Percentiles rank a stretch among this genome's conserved stretches.
phyloP scores from a whole-genome alignment of 2,113 vertebrate genomes.

The Damaliscus lunatus region DNA sequence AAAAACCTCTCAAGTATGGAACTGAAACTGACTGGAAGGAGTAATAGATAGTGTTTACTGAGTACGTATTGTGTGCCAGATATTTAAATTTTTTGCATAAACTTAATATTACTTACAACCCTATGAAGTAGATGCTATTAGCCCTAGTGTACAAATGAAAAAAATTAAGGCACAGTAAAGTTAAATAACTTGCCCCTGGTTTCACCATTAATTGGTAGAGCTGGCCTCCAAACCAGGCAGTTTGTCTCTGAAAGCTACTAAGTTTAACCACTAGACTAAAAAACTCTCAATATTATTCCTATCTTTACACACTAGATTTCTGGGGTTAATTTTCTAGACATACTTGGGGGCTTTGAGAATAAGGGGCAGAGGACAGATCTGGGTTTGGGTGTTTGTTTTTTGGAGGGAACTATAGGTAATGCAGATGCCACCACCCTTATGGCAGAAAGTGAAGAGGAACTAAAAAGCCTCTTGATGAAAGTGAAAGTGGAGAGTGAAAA shows the following conservation, averaged over 20 bases:
- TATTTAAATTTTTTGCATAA: not conserved
- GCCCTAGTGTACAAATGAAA: not conserved
- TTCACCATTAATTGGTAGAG: not conserved
- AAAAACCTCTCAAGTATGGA: not conserved
- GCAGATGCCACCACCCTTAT: too few species aligned
- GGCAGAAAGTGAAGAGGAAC: too few species aligned
- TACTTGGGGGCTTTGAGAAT: not conserved
- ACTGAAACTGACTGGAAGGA: not conserved
- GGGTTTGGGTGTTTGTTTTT: not conserved
- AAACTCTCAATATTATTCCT: not conserved
- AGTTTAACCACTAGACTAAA: not conserved
- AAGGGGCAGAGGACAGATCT: not conserved
- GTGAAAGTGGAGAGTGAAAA: too few species aligned
- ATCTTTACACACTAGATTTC: not conserved
- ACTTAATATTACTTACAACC: not conserved
- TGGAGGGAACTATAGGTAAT: not conserved
- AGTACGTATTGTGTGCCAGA: not conserved
- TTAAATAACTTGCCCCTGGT: not conserved
- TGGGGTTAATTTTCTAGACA: not conserved
- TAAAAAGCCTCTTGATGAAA: too few species aligned
- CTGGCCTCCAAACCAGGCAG: not conserved
- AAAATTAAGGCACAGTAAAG: not conserved
- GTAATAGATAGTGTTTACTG: not conserved
- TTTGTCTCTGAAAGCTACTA: not conserved
- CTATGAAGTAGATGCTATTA: not conserved